These are phyloP conservation scores for Acholoe squamosa DNA, from an alignment of 2,888 invertebrate species.

Conservation along the genomic window DNA sequence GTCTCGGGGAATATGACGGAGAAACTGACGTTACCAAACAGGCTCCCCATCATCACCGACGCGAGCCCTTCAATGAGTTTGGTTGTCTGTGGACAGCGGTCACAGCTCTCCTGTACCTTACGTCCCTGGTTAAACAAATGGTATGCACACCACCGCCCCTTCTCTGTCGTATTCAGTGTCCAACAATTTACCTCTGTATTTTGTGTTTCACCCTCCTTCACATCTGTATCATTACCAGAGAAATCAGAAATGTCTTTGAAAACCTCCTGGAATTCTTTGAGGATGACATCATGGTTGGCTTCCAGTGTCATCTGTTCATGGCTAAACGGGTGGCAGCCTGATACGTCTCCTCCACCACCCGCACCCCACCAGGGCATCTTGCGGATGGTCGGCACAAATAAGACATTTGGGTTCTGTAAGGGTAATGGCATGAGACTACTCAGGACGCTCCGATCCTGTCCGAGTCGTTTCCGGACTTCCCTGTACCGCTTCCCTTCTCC, in stretches of 20 bases:
- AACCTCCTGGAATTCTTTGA: neutral
- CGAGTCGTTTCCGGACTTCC: neutral
- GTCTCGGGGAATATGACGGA: conserved; percentile 80
- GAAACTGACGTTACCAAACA: conserved; percentile 81
- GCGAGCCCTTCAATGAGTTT: conserved; percentile 72
- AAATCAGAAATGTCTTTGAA: neutral
- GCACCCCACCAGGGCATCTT: conserved; percentile 40
- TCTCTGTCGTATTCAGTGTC: conserved; percentile 76
- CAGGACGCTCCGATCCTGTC: neutral
- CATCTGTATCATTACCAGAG: neutral
- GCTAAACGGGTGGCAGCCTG: neutral
- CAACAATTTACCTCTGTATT: conserved; percentile 68
- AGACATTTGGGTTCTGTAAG: conserved; percentile 61
- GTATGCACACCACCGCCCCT: conserved; percentile 78
- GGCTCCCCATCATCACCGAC: conserved; percentile 74
- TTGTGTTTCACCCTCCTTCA: too few species aligned
- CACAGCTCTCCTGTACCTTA: conserved; percentile 71
- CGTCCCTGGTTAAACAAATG: conserved; percentile 80
- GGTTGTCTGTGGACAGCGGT: conserved; percentile 76
- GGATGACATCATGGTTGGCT: conserved; percentile 12
- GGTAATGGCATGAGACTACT: neutral
- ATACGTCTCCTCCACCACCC: neutral
- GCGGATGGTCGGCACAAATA: neutral
- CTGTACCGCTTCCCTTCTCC: conserved; percentile 45
- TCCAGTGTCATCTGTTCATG: neutral